Evolutionary conservation across 2,797 vertebrate species (phyloP), one percentile per base, ranked within the genome.

Genomic region (Cyprinodon diabolis): DNA sequence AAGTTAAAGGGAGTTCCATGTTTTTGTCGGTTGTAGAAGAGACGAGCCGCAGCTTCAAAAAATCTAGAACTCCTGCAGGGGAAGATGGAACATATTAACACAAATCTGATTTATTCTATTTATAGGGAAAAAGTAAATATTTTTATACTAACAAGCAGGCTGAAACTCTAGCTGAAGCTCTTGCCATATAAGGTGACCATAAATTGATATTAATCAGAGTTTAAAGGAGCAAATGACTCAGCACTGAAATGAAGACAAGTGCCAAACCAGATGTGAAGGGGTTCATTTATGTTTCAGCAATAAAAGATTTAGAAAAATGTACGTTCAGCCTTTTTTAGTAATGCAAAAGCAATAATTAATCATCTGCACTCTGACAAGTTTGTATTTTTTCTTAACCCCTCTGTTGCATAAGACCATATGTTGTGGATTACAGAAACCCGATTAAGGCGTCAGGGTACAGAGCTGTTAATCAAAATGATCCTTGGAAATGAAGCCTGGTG

Each of bases 401-500:
- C 52, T 69, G 71, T 82, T 88, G 68, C 57, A 47, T 84, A 83
- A 87, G 70, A 75, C 60, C 72, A 72, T 9, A 6, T 81, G 63
- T 72, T 60, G 45, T 65, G 35, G 66, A 54, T 63, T 71, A 69
- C 23, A 74, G 6, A 55, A 55, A 63, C 72, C 58, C 17, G 71
- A 3, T 30, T 10, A 49, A 43, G n/a, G 30, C 45, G 12, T 73
- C 62, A 62, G 0, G 14, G 35, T 13, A 54, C 2, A 30, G 35
- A 58, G 5, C 10, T 37, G 21, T 68, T 45, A 75, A 45, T 76
- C 23, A 69, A 52, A 65, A 4, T 43, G 13, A 55, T 74, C n/a
- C 5, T 45, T 13, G 1, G 10, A 69, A 69, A 70, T 15, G 40
- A 48, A 52, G 45, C 11, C 62, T 23, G 55, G 68, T 60, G 3